phyloP scores from a whole-genome alignment of 2,113 vertebrate genomes.

The Emydocephalus ijimae region DNA sequence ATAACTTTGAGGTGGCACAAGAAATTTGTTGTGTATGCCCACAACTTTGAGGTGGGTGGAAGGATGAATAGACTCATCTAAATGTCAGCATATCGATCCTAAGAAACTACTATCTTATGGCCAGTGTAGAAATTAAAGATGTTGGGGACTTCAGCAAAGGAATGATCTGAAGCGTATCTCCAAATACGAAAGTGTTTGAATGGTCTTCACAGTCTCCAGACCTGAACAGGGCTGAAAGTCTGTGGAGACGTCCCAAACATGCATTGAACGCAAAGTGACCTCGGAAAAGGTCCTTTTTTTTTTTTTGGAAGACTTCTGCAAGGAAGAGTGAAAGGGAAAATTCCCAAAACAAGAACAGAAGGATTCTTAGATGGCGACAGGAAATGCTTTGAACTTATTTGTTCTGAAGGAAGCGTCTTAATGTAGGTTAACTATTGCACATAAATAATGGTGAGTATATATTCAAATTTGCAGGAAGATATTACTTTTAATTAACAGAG shows the following conservation, averaged over 20 bases:
- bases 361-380: not conserved
- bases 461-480: not conserved
- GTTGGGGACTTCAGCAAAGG: not conserved
- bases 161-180: not conserved
- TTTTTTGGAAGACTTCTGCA: not conserved
- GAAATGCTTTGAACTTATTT: not conserved
- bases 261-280: not conserved
- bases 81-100: not conserved
- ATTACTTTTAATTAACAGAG: not conserved
- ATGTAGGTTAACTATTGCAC: not conserved
- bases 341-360: not conserved
- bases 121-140: not conserved
- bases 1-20: not conserved
- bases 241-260: not conserved
- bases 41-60: too few species aligned
- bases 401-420: not conserved
- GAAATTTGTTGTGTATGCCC: too few species aligned
- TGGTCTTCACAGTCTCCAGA: not conserved
- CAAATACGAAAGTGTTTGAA: not conserved
- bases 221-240: not conserved
- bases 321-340: not conserved
- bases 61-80: not conserved
- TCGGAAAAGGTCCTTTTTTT: too few species aligned
- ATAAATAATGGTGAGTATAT: not conserved
- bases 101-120: not conserved